These are phyloP conservation scores for Melanotus villosus DNA, from an alignment of 2,888 invertebrate genomes.

Conservation along the genomic window DNA sequence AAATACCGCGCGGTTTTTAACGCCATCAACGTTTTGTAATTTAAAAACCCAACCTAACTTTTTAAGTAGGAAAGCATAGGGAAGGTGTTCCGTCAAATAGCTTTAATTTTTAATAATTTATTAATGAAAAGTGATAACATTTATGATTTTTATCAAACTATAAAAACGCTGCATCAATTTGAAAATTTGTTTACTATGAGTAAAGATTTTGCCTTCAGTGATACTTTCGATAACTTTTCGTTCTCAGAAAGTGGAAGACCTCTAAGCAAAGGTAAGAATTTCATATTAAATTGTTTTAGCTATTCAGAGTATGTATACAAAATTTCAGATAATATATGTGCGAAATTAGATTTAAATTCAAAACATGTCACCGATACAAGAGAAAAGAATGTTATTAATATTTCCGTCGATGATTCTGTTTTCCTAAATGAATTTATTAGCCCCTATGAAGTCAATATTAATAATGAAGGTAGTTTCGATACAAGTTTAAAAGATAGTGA, in stretches of 20 bases:
- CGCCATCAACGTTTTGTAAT: too few relatives aligned
- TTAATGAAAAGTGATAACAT: too few relatives aligned
- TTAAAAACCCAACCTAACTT: too few relatives aligned
- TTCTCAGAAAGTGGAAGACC: conserved; percentile 35
- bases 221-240: conserved; percentile 52
- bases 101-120: too few relatives aligned
- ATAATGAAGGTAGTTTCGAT: not conserved
- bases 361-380: not conserved
- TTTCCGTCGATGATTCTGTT: conserved; percentile 50
- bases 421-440: conserved; percentile 1
- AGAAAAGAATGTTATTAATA: conserved; percentile 47
- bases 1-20: too few relatives aligned
- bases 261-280: not conserved
- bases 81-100: too few relatives aligned
- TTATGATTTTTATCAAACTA: too few relatives aligned
- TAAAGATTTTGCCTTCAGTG: conserved; percentile 43
- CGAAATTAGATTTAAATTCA: not conserved
- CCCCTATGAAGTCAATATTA: not conserved
- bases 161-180: too few relatives aligned
- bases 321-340: too few relatives aligned
- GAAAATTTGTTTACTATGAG: conserved; percentile 42
- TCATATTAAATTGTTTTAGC: not conserved
- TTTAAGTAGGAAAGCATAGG: too few relatives aligned
- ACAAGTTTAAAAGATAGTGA: too few relatives aligned
- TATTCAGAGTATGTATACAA: not conserved